These are phyloP conservation scores for Phlogophora meticulosa DNA, from an alignment of 2,888 invertebrate genomes.

Conservation along the genomic window DNA sequence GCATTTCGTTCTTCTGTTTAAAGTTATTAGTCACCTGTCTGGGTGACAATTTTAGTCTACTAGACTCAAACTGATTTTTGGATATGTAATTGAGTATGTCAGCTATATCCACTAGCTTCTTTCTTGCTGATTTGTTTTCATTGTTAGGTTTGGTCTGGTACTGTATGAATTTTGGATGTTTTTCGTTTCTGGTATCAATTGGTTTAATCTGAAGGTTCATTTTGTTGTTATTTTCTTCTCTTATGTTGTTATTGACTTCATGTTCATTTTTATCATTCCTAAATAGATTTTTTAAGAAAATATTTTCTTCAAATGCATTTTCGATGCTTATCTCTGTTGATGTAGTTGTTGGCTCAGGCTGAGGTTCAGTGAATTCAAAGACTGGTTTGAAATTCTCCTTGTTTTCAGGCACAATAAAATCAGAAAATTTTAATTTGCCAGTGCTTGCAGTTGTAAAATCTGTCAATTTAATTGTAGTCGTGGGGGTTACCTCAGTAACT, in stretches of 20 bases:
- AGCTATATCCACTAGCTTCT: constrained; percentile 79
- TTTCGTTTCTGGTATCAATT: constrained; percentile 72
- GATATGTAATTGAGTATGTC: constrained; percentile 83
- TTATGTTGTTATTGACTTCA: constrained; percentile 60
- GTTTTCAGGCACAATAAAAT: constrained; percentile 67
- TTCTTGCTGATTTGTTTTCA: constrained; percentile 74
- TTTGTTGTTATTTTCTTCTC: constrained; percentile 62
- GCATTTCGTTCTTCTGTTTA: constrained; percentile 72
- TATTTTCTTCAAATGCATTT: constrained; percentile 79
- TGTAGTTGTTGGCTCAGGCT: constrained; percentile 53
- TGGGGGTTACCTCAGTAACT: constrained; percentile 64
- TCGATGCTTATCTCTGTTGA: constrained; percentile 72
- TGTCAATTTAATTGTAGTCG: constrained; percentile 51
- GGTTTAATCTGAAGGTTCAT: constrained; percentile 62
- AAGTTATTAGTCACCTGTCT: constrained; percentile 68
- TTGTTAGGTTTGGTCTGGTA: constrained; percentile 74
- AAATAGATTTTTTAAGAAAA: constrained; percentile 83
- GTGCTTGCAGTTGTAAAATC: constrained; percentile 11
- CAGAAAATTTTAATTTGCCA: constrained; percentile 67
- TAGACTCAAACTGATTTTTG: constrained; percentile 85
- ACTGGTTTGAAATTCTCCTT: constrained; percentile 74
- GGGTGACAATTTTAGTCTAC: constrained; percentile 78
- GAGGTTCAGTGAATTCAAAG: constrained; percentile 58
- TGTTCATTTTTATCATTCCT: constrained; percentile 67
- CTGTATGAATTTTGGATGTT: constrained; percentile 75